Evolutionary conservation across 1,140 invertebrate genomes (phyloP).

Genomic region (Drosophila triauraria): DNA sequence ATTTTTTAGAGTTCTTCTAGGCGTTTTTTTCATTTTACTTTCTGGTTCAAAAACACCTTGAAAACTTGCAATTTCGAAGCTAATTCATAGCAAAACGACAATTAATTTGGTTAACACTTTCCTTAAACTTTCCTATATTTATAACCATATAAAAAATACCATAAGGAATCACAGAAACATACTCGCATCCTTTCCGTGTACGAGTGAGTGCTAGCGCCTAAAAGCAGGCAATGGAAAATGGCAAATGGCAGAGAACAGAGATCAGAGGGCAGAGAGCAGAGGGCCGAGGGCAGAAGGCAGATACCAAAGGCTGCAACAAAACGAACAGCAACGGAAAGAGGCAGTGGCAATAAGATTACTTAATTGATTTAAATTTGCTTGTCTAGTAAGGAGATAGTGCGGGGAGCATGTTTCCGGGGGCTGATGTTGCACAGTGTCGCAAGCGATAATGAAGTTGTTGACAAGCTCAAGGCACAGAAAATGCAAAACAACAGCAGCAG

Average conservation of each 20-base stretch:
- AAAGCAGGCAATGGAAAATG: constrained; percentile 64
- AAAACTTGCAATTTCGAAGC: background rate
- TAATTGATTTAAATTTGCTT: constrained; percentile 83
- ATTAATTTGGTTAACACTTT: background rate
- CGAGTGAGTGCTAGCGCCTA: constrained; percentile 36
- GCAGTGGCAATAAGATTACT: constrained; percentile 78
- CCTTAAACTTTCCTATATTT: background rate
- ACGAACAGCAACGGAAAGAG: constrained; percentile 20
- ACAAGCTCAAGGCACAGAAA: constrained; percentile 70
- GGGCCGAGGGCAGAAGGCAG: constrained; percentile 5
- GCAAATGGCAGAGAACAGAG: constrained; percentile 50
- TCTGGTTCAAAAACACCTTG: background rate
- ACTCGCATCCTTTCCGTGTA: constrained; percentile 13
- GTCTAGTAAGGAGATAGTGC: constrained; percentile 53
- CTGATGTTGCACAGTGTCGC: constrained; percentile 68
- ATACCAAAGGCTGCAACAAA: constrained; percentile 20
- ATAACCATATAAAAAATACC: background rate
- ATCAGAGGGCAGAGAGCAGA: constrained; percentile 24
- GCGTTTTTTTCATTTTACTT: background rate
- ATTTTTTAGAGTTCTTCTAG: too few relatives aligned
- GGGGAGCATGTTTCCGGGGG: background rate
- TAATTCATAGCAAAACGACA: background rate
- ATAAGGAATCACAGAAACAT: background rate
- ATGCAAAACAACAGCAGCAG: constrained; percentile 60
- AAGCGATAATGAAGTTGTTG: constrained; percentile 81